These are phyloP conservation scores for Cataglyphis livida DNA, from an alignment of 2,888 invertebrate genomes.

Conservation along the genomic window DNA sequence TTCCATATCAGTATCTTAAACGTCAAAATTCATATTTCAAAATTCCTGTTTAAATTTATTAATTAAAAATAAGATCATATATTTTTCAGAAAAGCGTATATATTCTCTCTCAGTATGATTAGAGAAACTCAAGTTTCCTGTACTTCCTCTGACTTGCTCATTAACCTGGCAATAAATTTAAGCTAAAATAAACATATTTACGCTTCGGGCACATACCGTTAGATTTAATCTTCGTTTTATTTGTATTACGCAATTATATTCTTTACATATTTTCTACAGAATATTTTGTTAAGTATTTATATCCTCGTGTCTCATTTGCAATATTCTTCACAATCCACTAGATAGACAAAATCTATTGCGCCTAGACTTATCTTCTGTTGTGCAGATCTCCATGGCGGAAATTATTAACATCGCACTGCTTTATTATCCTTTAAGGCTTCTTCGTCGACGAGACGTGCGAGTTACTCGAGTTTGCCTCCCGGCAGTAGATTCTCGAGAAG, in stretches of 20 bases:
- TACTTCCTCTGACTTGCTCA: neutral
- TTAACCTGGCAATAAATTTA: neutral
- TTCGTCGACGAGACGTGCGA: conserved; percentile 58
- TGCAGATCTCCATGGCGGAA: conserved; percentile 35
- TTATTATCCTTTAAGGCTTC: conserved; percentile 75
- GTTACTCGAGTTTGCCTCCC: conserved; percentile 40
- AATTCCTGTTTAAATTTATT: neutral
- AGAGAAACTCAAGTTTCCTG: neutral
- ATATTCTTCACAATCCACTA: conserved; percentile 51
- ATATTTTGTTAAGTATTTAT: neutral
- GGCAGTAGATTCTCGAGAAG: conserved; percentile 20
- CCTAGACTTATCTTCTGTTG: conserved; percentile 45
- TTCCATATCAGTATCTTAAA: neutral
- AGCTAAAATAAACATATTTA: neutral
- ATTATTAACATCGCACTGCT: conserved; percentile 70
- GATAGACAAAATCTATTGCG: conserved; percentile 60
- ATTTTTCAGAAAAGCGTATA: neutral
- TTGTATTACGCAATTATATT: neutral
- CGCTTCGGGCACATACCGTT: neutral
- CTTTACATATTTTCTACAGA: neutral
- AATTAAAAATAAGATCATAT: neutral
- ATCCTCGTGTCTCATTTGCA: conserved; percentile 28
- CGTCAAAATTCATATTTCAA: neutral
- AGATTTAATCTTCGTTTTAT: conserved; percentile 8
- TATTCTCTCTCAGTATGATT: neutral